A percentile compares a stretch with the other conserved stretches of the same genome.
phyloP scores from a whole-genome alignment of 2,797 vertebrate species.

The Pseudochirops corinnae region DNA sequence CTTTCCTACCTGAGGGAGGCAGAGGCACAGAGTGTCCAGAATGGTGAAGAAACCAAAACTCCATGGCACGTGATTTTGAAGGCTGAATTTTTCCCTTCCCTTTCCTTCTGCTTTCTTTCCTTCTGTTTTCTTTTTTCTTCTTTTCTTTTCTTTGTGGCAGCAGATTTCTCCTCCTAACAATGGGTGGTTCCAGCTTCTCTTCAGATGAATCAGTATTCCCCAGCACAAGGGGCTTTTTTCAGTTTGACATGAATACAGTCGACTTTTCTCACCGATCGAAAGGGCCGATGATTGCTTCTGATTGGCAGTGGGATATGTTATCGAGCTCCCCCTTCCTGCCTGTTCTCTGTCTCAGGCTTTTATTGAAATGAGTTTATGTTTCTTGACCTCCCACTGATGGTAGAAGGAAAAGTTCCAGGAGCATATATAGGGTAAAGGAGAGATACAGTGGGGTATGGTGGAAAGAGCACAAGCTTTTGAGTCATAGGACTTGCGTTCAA shows the following conservation, averaged over 20 bases:
- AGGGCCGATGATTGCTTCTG: constrained; percentile 5
- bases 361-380: background rate
- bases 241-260: constrained; percentile 1
- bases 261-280: constrained; percentile 37
- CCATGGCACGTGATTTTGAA: background rate
- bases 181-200: background rate
- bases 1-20: background rate
- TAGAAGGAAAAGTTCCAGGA: constrained; percentile 21
- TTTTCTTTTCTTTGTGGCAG: background rate
- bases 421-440: background rate
- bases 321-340: constrained; percentile 12
- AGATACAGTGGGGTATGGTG: background rate
- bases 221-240: constrained; percentile 12
- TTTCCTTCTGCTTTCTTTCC: background rate
- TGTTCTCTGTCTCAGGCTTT: constrained; percentile 15
- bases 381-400: constrained; percentile 47
- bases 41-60: background rate
- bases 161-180: constrained; percentile 11
- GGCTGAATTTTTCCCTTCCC: background rate
- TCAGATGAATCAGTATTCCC: constrained; percentile 16
- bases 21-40: constrained; percentile 1
- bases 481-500: background rate
- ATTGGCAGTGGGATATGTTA: constrained; percentile 54
- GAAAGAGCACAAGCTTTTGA: background rate
- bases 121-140: background rate